These are phyloP conservation scores for Trachelus iudaicus DNA, from an alignment of 2,888 invertebrate genomes.

Conservation along the genomic window DNA sequence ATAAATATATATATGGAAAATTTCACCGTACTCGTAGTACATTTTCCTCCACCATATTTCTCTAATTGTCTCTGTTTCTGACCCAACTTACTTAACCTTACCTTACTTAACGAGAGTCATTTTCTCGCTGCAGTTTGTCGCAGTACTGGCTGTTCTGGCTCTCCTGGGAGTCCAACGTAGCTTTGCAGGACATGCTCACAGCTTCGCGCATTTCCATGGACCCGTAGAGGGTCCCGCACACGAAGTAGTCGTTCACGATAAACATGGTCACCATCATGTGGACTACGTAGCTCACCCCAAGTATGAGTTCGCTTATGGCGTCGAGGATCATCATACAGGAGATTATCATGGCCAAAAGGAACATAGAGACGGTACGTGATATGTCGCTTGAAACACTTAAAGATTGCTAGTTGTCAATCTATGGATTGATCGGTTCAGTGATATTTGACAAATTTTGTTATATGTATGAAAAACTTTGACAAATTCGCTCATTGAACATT, in stretches of 20 bases:
- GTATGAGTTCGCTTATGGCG: constrained; percentile 54
- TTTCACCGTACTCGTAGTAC: background rate
- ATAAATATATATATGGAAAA: background rate
- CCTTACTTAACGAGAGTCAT: background rate
- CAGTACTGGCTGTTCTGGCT: constrained; percentile 34
- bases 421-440: background rate
- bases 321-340: constrained; percentile 57
- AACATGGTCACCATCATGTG: constrained; percentile 52
- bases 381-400: background rate
- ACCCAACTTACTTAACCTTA: background rate
- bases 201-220: constrained; percentile 58
- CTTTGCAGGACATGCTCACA: constrained; percentile 58
- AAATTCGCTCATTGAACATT: background rate
- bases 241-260: constrained; percentile 49
- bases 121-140: background rate
- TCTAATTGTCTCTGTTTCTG: background rate
- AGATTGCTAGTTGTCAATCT: background rate
- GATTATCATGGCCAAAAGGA: constrained; percentile 63
- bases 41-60: background rate
- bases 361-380: constrained; percentile 53
- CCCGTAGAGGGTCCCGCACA: constrained; percentile 56
- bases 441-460: background rate
- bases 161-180: constrained; percentile 43
- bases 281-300: constrained; percentile 56
- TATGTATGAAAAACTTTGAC: background rate